A percentile compares a stretch with the other conserved stretches of the same genome.
These are phyloP conservation scores for Patella ulyssiponensis DNA, from an alignment of 2,888 invertebrate species.

Conservation along the genomic window DNA sequence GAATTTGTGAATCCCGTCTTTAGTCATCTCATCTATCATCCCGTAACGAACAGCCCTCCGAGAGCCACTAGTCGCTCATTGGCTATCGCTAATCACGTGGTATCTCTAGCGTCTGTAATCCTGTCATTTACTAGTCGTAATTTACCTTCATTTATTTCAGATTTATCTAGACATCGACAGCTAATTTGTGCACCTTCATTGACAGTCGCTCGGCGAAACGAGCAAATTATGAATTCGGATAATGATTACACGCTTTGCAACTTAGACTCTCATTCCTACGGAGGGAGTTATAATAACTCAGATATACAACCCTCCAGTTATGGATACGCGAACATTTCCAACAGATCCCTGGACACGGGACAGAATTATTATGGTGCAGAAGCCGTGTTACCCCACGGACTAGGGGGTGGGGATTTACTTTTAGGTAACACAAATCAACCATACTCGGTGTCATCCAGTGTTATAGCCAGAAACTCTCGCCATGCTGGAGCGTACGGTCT, in stretches of 20 bases:
- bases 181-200: constrained; percentile 60
- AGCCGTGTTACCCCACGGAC: constrained; percentile 39
- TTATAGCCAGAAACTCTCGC: constrained; percentile 34
- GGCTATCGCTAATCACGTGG: constrained; percentile 59
- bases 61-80: constrained; percentile 39
- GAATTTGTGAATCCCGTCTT: constrained; percentile 3
- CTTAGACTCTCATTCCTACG: constrained; percentile 68
- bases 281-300: constrained; percentile 52
- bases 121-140: constrained; percentile 65
- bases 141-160: constrained; percentile 69
- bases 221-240: constrained; percentile 65
- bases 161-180: constrained; percentile 67
- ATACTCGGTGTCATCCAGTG: constrained; percentile 28
- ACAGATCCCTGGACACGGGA: constrained; percentile 58
- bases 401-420: constrained; percentile 48
- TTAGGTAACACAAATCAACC: constrained; percentile 35
- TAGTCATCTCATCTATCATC: constrained; percentile 8
- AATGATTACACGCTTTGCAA: constrained; percentile 70
- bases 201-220: constrained; percentile 50
- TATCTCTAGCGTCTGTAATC: constrained; percentile 55
- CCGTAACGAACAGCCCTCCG: constrained; percentile 13
- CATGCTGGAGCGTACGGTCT: constrained; percentile 34
- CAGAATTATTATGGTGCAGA: constrained; percentile 54
- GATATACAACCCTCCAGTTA: constrained; percentile 52
- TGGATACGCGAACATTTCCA: constrained; percentile 57